Conservation (phyloP, 2,113 vertebrate species). For the Platichthys stellatus region DNA sequence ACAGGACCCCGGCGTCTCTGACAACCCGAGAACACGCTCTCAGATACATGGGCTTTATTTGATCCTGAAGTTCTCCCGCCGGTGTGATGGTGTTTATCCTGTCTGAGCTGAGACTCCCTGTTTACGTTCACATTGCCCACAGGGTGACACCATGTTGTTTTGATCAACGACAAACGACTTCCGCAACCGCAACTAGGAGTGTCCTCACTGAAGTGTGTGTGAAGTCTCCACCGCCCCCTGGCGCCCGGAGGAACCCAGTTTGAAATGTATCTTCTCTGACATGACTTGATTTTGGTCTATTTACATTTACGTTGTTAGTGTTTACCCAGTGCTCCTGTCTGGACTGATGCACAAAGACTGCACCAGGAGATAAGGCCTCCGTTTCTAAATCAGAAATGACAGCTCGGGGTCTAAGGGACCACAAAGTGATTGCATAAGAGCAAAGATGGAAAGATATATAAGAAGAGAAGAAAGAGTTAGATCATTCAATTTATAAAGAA, state of each 20-base stretch:
- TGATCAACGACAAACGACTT: conserved; percentile 46
- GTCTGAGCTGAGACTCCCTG: conserved; percentile 19
- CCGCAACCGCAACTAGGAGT: conserved; percentile 49
- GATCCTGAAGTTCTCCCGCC: not conserved
- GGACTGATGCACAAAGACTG: not conserved
- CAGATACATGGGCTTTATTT: conserved; percentile 64
- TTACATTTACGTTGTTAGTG: not conserved
- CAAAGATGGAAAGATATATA: not conserved
- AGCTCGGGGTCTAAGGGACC: not conserved
- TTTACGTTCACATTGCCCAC: conserved; percentile 62
- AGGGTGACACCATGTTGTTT: conserved; percentile 75
- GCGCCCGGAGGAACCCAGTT: conserved; percentile 11
- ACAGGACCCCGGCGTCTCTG: conserved; percentile 31
- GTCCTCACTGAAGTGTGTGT: not conserved
- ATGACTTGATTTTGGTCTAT: not conserved
- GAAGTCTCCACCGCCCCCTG: conserved; percentile 55
- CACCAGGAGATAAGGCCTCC: not conserved
- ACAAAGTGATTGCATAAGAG: conserved; percentile 7
- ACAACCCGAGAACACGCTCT: conserved; percentile 55
- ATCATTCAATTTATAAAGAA: conserved; percentile 8
- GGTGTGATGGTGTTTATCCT: fast-evolving
- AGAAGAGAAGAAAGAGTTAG: not conserved
- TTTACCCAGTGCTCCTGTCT: not conserved
- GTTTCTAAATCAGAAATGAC: not conserved
- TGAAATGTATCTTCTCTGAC: not conserved